Evolutionary conservation across 64 coral and sea anemone species (phyloP).

Genomic region (Dendronephthya gigantea): DNA sequence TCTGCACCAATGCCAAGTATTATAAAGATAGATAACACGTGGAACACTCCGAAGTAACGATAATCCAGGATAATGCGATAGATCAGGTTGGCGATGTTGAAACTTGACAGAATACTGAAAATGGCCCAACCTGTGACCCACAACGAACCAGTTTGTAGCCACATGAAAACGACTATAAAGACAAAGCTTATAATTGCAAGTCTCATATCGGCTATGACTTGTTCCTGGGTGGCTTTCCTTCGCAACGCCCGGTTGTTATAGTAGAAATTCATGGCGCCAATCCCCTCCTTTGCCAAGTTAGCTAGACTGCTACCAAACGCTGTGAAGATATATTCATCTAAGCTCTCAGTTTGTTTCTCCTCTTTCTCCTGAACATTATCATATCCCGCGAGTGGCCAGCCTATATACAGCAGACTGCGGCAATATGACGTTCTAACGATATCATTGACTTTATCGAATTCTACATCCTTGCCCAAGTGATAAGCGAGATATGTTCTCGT

Average conservation of each 20-base stretch:
- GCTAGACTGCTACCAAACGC: neutral
- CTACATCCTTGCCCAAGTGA: slow-evolving; percentile 29
- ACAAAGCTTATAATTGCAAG: neutral
- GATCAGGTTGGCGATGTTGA: neutral
- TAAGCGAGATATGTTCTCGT: slow-evolving; percentile 6
- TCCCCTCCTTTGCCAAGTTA: neutral
- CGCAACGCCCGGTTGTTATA: neutral
- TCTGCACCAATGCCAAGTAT: neutral
- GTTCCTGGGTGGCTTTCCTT: neutral
- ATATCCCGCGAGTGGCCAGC: too few species aligned
- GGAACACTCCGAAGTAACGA: neutral
- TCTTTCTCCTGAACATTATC: too few species aligned
- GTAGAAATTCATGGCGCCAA: neutral
- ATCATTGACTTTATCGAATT: neutral
- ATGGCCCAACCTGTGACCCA: neutral
- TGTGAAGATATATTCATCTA: neutral
- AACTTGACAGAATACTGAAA: neutral
- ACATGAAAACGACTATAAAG: neutral
- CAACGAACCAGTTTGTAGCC: neutral
- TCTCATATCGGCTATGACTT: neutral
- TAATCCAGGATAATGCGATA: neutral
- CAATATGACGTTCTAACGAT: too few species aligned
- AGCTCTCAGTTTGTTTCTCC: too few species aligned
- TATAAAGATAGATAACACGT: neutral
- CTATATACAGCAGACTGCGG: too few species aligned